Base-by-base conservation (phyloP, 2,113 vertebrate species). In the Steatornis caripensis region DNA sequence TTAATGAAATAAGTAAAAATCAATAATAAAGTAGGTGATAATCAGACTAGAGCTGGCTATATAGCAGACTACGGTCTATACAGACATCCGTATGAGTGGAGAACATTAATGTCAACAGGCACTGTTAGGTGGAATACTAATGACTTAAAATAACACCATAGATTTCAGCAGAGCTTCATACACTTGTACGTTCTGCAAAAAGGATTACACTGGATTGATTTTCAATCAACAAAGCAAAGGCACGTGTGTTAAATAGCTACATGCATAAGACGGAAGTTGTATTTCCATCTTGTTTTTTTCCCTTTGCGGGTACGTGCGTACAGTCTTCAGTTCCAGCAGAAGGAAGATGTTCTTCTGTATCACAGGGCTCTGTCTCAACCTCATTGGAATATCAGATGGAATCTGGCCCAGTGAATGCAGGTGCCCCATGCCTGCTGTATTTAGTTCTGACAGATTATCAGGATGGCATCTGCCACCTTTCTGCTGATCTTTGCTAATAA, bases 251-350 rank as follows among this genome's bases (percentile, higher is more conserved):
- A 58, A 62, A 32, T 21, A 8, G 3, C 24, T 1, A 8, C 2
- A 1, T 8, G 12, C 5, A 3, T 11, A 21, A 29, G 12, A 4
- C 0, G 5, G 0, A 34, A 49, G 2, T 2, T 37, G 17, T 20
- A 66, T 58, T 79, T 54, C 15, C 51, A 32, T 27, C 17, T 12
- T 12, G 4, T 0, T 14, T 34, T 45, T 32, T 55, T 16, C 19
- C 1, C 39, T 22, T 36, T 22, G 21, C 0, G 4, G 9, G 51
- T 15, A 1, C 13, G 9, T 37, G 41, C 23, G 2, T 17, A 7
- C 29, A 64, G 23, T 34, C 18, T 9, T 11, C 43, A 61, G 29
- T 32, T 37, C 30, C 43, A 27, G 64, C 4, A 49, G 7, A 60
- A 68, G 15, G 65, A 36, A 43, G 32, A 45, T 3, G 2, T 13